A percentile compares a stretch with the other conserved stretches of the same genome.
These are phyloP conservation scores for Semicossyphus pulcher DNA, from an alignment of 2,113 vertebrate genomes.

Conservation along the genomic window DNA sequence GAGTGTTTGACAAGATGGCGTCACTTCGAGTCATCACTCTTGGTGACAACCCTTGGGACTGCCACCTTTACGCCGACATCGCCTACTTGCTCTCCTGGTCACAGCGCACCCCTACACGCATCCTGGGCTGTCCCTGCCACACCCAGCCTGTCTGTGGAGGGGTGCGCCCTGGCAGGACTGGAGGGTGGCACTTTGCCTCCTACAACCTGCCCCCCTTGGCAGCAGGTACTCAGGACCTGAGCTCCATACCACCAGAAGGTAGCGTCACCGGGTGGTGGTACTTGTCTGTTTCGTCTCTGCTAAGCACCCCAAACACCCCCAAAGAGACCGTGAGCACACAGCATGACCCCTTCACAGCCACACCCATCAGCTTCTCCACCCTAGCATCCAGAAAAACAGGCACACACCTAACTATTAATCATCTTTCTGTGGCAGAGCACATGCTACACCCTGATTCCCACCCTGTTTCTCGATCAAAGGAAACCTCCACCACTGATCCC, in stretches of 20 bases:
- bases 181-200: constrained; percentile 77
- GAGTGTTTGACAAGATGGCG: constrained; percentile 86
- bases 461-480: constrained; percentile 22
- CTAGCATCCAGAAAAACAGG: constrained; percentile 8
- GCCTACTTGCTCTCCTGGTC: constrained; percentile 88
- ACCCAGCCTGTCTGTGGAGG: constrained; percentile 76
- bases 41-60: constrained; percentile 92
- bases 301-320: constrained; percentile 37
- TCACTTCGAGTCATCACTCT: constrained; percentile 88
- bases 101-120: constrained; percentile 77
- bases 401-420: constrained; percentile 30
- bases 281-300: constrained; percentile 47
- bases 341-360: constrained; percentile 25
- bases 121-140: constrained; percentile 89
- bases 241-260: constrained; percentile 40
- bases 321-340: constrained; percentile 22
- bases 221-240: constrained; percentile 45
- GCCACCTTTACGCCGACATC: constrained; percentile 83
- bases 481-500: constrained; percentile 27
- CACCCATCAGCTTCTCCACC: constrained; percentile 28
- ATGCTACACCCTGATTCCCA: constrained; percentile 21
- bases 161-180: constrained; percentile 49
- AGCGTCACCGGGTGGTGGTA: constrained; percentile 63
- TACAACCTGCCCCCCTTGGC: constrained; percentile 72
- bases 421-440: constrained; percentile 22